Evolutionary conservation across 1,140 invertebrate genomes (phyloP), one percentile per base, ranked within the genome.

Genomic region (Physella acuta): DNA sequence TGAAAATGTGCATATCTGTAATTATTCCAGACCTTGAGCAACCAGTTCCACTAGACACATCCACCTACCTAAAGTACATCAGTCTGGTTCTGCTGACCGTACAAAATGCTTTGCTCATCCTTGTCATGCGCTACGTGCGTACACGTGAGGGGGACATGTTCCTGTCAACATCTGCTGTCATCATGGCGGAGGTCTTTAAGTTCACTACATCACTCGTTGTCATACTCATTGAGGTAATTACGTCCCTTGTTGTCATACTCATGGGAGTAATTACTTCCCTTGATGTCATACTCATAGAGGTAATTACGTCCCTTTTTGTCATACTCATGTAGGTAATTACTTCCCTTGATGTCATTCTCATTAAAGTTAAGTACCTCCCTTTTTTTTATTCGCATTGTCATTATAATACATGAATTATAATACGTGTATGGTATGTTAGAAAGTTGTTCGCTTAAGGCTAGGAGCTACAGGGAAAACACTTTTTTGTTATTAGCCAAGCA

Each of bases 101-200:
- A 55, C 95, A 98, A 87, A 99, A 98, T 93, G 94, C 95, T 4
- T 86, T 92, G 26, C 88, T 98, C 53, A 94, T 94, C 2, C 88
- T 98, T 52, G 94, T 94, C 81, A 98, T 98, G 94, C 90, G 94
- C 62, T 96, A 97, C 88, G 91, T 93, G 5, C 87, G 94, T 24
- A 97, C 92, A 3, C 88, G 94, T 75, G 80, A 89, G 56, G 93
- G 92, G 11, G 93, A 95, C 75, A 92, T 96, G 89, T 99, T 97
- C 80, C 87, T 96, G 26, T 90, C 94, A 28, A 92, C 95, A 0
- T 94, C 95, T 90, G 98, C 97, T 77, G 97, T 99, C 8, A 87
- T 99, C 24, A 93, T 97, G 90, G 88, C 96, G 16, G 98, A 99
- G 87, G 76, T 96, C n/a, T 89, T 96, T 0, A 99, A 99, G 87